phyloP scores from a whole-genome alignment of 2,797 vertebrate genomes.

The Sebastolobus alascanus region DNA sequence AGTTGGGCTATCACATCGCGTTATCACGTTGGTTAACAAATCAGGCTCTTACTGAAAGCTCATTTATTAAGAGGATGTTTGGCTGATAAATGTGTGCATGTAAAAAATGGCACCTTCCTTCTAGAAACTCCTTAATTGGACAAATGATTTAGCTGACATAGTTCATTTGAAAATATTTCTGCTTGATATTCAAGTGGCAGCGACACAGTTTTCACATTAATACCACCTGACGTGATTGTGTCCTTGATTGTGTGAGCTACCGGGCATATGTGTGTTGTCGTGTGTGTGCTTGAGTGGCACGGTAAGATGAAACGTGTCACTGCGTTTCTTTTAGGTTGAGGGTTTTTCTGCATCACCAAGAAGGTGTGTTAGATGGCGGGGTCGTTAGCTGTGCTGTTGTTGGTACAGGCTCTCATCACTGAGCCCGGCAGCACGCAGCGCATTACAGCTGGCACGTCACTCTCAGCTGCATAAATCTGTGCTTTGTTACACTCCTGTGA shows the following conservation, averaged over 20 bases:
- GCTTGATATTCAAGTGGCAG: background rate
- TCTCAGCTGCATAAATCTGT: constrained; percentile 43
- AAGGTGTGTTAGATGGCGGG: background rate
- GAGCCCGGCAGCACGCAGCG: constrained; percentile 28
- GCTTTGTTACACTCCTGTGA: constrained; percentile 43
- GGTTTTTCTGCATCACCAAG: constrained; percentile 34
- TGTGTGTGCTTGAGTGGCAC: background rate
- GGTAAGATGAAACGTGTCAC: constrained; percentile 16
- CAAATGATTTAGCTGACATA: background rate
- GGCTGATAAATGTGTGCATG: background rate
- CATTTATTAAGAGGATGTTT: constrained; percentile 6
- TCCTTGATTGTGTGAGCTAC: constrained; percentile 2
- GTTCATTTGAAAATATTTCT: background rate
- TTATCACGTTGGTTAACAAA: constrained; percentile 23
- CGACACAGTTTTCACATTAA: background rate
- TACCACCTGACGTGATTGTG: background rate
- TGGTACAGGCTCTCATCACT: constrained; percentile 36
- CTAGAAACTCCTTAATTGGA: too few relatives aligned
- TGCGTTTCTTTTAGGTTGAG: background rate
- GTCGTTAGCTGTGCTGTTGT: constrained; percentile 31
- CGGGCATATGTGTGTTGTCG: background rate
- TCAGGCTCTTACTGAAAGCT: background rate
- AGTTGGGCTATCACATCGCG: constrained; percentile 1
- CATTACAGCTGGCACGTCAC: constrained; percentile 45
- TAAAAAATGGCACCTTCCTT: background rate